Evolutionary conservation across 92 coral and sea anemone genomes (phyloP), one percentile per base, ranked within the genome.

Genomic region (Phenganax stokvisi): DNA sequence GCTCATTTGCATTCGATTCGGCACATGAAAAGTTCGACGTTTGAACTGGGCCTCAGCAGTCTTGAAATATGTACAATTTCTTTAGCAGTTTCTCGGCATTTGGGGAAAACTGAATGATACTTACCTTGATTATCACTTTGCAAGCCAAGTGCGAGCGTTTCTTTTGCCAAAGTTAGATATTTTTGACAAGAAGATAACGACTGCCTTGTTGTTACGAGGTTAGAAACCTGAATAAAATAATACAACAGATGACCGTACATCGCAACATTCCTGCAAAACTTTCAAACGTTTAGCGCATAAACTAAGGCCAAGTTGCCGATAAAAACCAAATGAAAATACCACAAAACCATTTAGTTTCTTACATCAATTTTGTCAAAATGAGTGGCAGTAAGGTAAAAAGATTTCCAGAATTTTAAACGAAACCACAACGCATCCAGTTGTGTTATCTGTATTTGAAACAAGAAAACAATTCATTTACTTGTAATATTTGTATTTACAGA

Each of bases 191-290:
- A 47, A 47, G 62, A 37, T 2, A 79, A 51, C 10, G 63, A 47
- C 62, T 64, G 83, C 30, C 27, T 63, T 16, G 83, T 74, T 12
- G 62, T 17, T 1, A 9, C 83, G 52, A 79, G 83, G 53, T 61
- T 79, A 28, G 74, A 52, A 25, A 44, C 29, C 83, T 79, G 31
- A 47, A 79, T 7, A 17, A 30, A 27, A 65, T 16, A 30, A 30
- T 69, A 17, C 7, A 51, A 59, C 65, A 59, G 15, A 59, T 59
- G 1, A 13, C 15, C 88, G 6, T 92, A 93, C 78, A 88, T 91
- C 58, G 84, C 77, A 31, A 80, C 83, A 81, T 83, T 92, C 16
- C 89, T 85, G 74, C 89, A 37, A 37, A 37, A 37, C 47, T 5
- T 37, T 5, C 47, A 37, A 37, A 37, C 47, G 47, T 37, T 37